Evolutionary conservation across 2,888 invertebrate species (phyloP).

Genomic region (Ypsolopha sequella): DNA sequence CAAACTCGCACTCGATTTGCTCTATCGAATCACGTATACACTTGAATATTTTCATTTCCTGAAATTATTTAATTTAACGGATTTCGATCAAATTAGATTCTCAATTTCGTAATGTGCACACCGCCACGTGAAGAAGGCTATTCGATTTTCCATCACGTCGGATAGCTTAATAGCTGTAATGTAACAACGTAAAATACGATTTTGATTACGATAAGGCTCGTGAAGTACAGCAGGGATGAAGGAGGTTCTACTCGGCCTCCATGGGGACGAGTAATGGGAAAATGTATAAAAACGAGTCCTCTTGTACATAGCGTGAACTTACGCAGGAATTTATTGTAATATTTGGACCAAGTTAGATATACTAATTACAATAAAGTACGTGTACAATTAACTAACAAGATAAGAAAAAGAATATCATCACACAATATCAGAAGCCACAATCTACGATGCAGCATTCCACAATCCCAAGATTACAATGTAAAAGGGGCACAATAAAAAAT

Average conservation of each 20-base stretch:
- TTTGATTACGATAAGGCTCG: constrained; percentile 42
- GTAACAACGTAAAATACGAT: constrained; percentile 43
- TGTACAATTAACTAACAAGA: no score
- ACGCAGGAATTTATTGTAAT: no score
- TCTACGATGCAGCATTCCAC: constrained; percentile 14
- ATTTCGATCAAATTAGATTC: constrained; percentile 2
- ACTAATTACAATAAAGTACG: no score
- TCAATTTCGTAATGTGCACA: background rate
- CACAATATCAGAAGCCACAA: constrained; percentile 23
- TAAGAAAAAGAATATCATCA: constrained; percentile 15
- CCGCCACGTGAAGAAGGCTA: constrained; percentile 15
- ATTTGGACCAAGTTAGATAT: no score
- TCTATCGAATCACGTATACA: background rate
- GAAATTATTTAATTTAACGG: background rate
- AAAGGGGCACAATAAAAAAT: constrained; percentile 58
- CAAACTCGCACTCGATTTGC: background rate
- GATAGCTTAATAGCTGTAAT: constrained; percentile 36
- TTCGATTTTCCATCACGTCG: constrained; percentile 42
- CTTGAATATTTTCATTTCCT: background rate
- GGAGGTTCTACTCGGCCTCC: background rate
- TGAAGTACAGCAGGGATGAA: constrained; percentile 15
- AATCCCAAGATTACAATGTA: constrained; percentile 31
- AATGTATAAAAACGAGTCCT: no score
- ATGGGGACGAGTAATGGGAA: background rate
- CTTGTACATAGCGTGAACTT: no score